Percentiles rank a stretch among this genome's conserved stretches.
Conservation (phyloP, 2,888 invertebrate species). For the Diaphora mendica region DNA sequence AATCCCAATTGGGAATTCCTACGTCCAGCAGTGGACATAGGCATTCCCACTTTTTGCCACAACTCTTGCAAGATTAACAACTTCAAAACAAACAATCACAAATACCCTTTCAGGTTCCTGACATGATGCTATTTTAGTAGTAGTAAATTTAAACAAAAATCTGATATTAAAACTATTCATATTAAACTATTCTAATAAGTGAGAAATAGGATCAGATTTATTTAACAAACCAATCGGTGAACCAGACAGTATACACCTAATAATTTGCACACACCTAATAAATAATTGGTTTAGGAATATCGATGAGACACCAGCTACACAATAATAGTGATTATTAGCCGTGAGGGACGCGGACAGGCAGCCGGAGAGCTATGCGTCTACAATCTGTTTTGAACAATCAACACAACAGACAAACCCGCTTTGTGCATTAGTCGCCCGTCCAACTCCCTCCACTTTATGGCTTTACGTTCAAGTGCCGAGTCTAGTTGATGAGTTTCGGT, state of each 20-base stretch:
- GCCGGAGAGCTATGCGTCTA: slow-evolving; percentile 47
- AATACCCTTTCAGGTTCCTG: no score
- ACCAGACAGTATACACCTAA: slow-evolving; percentile 4
- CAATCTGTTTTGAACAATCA: slow-evolving; percentile 71
- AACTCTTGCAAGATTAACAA: no score
- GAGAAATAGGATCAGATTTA: slow-evolving; percentile 4
- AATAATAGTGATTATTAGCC: slow-evolving; percentile 58
- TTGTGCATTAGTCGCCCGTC: slow-evolving; percentile 66
- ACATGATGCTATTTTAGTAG: no score
- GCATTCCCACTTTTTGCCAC: no score
- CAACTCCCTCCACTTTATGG: slow-evolving; percentile 46
- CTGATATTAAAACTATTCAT: no score
- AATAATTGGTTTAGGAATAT: slow-evolving; percentile 30
- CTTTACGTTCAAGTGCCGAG: slow-evolving; percentile 48
- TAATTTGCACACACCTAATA: slow-evolving; percentile 17
- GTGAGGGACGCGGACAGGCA: slow-evolving; percentile 28
- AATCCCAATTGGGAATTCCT: no score
- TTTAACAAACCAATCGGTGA: slow-evolving; percentile 5
- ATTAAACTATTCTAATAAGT: not conserved
- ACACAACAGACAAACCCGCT: slow-evolving; percentile 63
- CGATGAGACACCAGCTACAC: slow-evolving; percentile 35
- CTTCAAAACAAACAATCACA: no score
- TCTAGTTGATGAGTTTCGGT: slow-evolving; percentile 48
- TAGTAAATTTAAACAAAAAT: no score
- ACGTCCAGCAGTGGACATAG: no score